Conservation (phyloP, 2,113 vertebrate species). For the rabbit (Oryctolagus cuniculus) region DNA sequence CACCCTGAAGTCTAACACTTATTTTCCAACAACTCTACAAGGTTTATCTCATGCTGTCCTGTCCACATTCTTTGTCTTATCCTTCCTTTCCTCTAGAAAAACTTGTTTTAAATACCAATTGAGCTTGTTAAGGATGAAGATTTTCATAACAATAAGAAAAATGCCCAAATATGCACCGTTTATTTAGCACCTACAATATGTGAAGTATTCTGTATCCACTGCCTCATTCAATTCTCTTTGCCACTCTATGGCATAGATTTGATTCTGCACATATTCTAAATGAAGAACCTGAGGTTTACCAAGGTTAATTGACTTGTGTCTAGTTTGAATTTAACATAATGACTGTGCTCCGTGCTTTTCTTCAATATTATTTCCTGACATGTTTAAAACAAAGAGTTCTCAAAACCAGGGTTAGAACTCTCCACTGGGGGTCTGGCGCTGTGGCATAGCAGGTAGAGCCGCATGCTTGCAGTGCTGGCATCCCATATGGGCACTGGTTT, state of each 20-base stretch:
- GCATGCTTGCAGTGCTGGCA: no score
- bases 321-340: background rate
- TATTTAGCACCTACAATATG: background rate
- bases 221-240: rapidly evolving
- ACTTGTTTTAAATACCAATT: background rate
- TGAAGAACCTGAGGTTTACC: background rate
- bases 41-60: background rate
- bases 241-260: rapidly evolving
- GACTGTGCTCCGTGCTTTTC: background rate
- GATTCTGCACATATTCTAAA: background rate
- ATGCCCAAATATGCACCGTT: background rate
- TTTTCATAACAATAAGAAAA: background rate
- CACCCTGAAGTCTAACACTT: background rate
- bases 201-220: no score
- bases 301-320: background rate
- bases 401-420: background rate
- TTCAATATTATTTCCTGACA: background rate
- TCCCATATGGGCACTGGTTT: no score
- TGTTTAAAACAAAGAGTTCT: background rate
- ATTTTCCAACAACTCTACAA: background rate
- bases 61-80: background rate
- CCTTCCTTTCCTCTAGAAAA: background rate
- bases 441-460: no score
- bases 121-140: background rate
- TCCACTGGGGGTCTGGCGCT: no score